Evolutionary conservation across 2,797 vertebrate genomes (phyloP), one percentile per base, ranked within the genome.

Genomic region (Acanthiza pusilla): DNA sequence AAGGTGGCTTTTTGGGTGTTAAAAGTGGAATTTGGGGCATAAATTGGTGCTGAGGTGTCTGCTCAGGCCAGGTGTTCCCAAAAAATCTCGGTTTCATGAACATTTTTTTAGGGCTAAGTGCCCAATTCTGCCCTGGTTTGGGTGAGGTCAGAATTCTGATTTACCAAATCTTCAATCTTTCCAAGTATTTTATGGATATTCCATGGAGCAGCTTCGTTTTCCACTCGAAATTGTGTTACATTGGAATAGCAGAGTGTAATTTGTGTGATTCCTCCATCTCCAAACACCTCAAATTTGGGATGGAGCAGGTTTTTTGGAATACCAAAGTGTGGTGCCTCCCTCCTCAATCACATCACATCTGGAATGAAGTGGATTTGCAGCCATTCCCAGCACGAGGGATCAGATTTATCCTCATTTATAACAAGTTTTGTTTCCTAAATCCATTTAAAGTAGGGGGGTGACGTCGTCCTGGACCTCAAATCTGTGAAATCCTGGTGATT

Each of bases 331-430:
- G 48, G 36, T 34, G 43, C 47, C n/a, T 34, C 11, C 20, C 1
- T n/a, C 47, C 34, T 25, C 53, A 2, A 0, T 4, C 43, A 17
- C 60, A 2, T 9, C 60, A 2, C 5, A 0, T 6, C 15, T 3
- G 58, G 42, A 72, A 8, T 13, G 4, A 25, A 17, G 34, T 0
- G 4, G 13, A 5, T 53, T 16, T 23, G 38, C 13, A 5, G 0
- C 22, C 22, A 0, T 7, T 73, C 45, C 43, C 63, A 26, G 38
- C 25, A 2, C 0, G 0, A 42, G 10, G 27, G 23, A 9, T 42
- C 2, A 0, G 8, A 3, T 34, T 74, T 17, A 1, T 30, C 0
- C 0, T 1, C 1, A 0, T 66, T 47, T 22, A 1, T 30, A 2
- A 4, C 25, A 0, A 1, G 3, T 25, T 36, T 17, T 29, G 3